Base-by-base conservation (phyloP, 2,888 invertebrate genomes). In the Tenthredo scrophulariae region DNA sequence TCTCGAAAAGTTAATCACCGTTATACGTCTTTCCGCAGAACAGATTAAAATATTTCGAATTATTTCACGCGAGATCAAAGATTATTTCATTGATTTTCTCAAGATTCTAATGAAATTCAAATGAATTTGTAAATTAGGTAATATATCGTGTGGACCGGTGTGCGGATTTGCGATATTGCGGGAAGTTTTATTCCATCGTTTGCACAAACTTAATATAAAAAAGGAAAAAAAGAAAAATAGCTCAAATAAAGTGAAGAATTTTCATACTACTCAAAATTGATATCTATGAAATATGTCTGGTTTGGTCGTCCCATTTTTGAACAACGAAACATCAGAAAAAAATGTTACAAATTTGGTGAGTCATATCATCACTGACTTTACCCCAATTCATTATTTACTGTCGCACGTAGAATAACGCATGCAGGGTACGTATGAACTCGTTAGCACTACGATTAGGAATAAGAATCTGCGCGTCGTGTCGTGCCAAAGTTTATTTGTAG, bases 401-500 rank as follows among this genome's bases (percentile, higher is more conserved):
- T 26, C 26, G 10, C 22, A 62, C n/a, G n/a, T 22, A 22, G 58
- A 58, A 22, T n/a, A 58, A 58, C 58, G 18, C 18, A 58, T 9
- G 58, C 13, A 13, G 43, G 43, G 62, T 62, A 62, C 26, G n/a
- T 9, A 2, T 62, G 10, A 22, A 62, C 62, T 3, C 7, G 9
- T 62, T 26, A 62, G 62, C n/a, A n/a, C 62, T 62, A 62, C 62
- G 62, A 43, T n/a, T 70, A 43, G 26, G n/a, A 72, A 43, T 74
- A 43, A 43, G 43, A 74, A 74, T 40, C 43, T 22, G 74, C 43
- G 15, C 40, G 10, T 22, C 26, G 22, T 0, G 70, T 29, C n/a
- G 43, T 70, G 70, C 70, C 70, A 74, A 74, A 74, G 22, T 43
- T 43, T 74, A 74, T 43, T 74, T 43, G 43, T 43, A 74, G 74